phyloP scores from a whole-genome alignment of 2,113 vertebrate genomes.

The Corythornis vintsioides region DNA sequence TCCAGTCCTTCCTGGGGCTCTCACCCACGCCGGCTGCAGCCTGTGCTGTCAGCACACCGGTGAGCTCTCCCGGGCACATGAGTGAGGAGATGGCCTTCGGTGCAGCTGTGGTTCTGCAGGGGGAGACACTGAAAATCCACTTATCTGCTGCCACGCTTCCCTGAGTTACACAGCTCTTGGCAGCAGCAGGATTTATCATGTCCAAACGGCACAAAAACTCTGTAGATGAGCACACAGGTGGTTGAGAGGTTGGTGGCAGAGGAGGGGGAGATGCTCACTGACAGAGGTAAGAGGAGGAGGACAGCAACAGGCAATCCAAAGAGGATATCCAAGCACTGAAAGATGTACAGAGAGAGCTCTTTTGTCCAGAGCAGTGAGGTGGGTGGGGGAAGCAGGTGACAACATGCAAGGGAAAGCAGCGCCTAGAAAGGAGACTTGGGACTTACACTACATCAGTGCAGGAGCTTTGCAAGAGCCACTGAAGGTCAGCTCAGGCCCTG shows the following conservation, averaged over 20 bases:
- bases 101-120: constrained; percentile 41
- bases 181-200: constrained; percentile 10
- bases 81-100: neutral
- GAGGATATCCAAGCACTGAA: neutral
- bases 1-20: neutral
- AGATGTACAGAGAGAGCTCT: neutral
- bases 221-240: constrained; percentile 30
- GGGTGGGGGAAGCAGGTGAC: neutral
- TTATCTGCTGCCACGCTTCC: neutral
- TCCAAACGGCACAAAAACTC: constrained; percentile 2
- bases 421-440: neutral
- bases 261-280: neutral
- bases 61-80: neutral
- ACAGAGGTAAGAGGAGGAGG: constrained; percentile 1
- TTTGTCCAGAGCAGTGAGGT: neutral
- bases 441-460: neutral
- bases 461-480: neutral
- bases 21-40: constrained; percentile 14
- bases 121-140: neutral
- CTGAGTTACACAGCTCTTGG: constrained; percentile 15
- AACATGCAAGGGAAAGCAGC: neutral
- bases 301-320: neutral
- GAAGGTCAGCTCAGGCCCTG: neutral
- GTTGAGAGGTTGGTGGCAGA: constrained; percentile 17
- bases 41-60: constrained; percentile 4